These are phyloP conservation scores for Melanotaenia trifasciata DNA, from an alignment of 2,797 vertebrate genomes.

Conservation along the genomic window DNA sequence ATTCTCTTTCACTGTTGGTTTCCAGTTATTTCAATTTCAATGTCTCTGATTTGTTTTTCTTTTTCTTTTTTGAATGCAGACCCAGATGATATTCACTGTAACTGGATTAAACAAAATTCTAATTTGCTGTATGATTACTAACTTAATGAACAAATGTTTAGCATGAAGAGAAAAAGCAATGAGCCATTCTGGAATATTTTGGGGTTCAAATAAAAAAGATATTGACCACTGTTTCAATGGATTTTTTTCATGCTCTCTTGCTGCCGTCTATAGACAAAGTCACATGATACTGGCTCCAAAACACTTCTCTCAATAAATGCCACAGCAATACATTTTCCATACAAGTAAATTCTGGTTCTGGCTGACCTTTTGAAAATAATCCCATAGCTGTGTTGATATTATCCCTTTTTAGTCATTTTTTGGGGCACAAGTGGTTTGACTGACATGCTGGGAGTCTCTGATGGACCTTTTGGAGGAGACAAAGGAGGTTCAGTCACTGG, in stretches of 20 bases:
- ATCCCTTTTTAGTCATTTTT: neutral
- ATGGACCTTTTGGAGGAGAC: neutral
- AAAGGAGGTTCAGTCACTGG: neutral
- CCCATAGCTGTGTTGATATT: neutral
- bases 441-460: neutral
- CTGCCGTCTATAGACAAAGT: neutral
- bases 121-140: conserved; percentile 35
- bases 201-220: neutral
- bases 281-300: neutral
- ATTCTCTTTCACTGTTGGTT: conserved; percentile 9
- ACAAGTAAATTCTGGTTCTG: neutral
- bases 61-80: conserved; percentile 31
- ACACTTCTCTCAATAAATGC: neutral
- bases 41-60: conserved; percentile 33
- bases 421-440: neutral
- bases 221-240: neutral
- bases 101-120: conserved; percentile 41
- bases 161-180: conserved; percentile 18
- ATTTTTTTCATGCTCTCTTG: neutral
- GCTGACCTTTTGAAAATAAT: neutral
- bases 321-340: neutral
- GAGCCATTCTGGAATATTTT: conserved; percentile 12
- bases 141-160: conserved; percentile 52
- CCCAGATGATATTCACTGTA: conserved; percentile 28
- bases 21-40: conserved; percentile 3